Percentiles rank a stretch among this genome's conserved stretches.
Evolutionary conservation across 2,888 invertebrate genomes (phyloP).

Genomic region (Agelastica alni): DNA sequence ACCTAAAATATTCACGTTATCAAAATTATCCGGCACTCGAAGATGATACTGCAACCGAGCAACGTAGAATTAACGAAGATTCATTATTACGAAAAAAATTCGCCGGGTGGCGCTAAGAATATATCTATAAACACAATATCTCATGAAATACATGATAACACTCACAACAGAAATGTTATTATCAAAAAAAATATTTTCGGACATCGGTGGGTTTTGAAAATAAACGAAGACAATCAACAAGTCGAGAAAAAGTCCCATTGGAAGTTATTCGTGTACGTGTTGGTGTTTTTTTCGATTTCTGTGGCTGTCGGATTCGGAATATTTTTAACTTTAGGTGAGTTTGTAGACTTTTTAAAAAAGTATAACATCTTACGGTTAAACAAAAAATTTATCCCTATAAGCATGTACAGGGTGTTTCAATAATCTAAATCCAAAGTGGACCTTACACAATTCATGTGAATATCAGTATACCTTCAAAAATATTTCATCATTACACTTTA

Average conservation of each 20-base stretch:
- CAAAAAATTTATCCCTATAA: no score
- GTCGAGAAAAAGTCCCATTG: constrained; percentile 31
- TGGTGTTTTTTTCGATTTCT: constrained; percentile 46
- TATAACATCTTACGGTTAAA: neutral
- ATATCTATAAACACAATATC: constrained; percentile 45
- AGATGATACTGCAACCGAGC: constrained; percentile 41
- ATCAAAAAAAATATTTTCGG: constrained; percentile 54
- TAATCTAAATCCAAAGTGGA: no score
- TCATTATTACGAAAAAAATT: constrained; percentile 47
- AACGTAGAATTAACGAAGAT: constrained; percentile 53
- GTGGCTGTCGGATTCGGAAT: constrained; percentile 48
- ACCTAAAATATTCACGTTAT: neutral
- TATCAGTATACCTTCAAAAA: no score
- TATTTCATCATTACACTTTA: no score
- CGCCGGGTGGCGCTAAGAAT: constrained; percentile 36
- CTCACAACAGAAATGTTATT: constrained; percentile 43
- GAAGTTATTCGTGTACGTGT: constrained; percentile 42
- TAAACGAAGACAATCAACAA: constrained; percentile 47
- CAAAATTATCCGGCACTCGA: neutral
- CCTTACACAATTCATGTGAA: no score
- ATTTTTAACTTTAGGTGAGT: constrained; percentile 46
- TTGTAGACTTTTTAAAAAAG: no score
- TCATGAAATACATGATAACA: constrained; percentile 45
- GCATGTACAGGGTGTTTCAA: no score
- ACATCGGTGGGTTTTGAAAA: constrained; percentile 53